These are phyloP conservation scores for Limenitis camilla DNA, from an alignment of 2,888 invertebrate species.

Conservation along the genomic window DNA sequence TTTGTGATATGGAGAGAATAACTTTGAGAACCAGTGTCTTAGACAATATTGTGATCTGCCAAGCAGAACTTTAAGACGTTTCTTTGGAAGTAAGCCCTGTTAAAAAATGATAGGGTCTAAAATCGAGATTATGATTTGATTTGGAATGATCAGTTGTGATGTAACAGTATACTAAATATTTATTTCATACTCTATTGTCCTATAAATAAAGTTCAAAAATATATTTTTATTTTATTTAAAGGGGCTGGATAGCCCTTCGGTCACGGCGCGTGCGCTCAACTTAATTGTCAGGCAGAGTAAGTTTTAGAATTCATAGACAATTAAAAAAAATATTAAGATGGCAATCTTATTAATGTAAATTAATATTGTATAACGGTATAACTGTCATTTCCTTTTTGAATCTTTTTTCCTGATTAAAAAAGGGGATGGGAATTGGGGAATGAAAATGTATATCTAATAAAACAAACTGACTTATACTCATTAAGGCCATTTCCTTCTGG, in stretches of 20 bases:
- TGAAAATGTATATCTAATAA: no score
- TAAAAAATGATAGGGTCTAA: neutral
- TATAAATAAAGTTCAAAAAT: neutral
- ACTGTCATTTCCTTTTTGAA: no score
- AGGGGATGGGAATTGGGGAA: no score
- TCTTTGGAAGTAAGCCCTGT: conserved; percentile 7
- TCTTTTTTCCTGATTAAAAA: no score
- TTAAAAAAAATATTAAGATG: conserved; percentile 33
- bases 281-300: conserved; percentile 57
- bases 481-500: no score
- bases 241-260: conserved; percentile 59
- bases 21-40: no score
- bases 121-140: conserved; percentile 13
- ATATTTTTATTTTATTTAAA: conserved; percentile 22
- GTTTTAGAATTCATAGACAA: conserved; percentile 35
- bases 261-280: conserved; percentile 54
- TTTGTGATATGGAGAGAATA: no score
- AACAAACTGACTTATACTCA: no score
- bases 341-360: conserved; percentile 2
- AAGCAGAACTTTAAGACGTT: conserved; percentile 42
- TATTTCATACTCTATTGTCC: neutral
- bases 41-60: conserved; percentile 42
- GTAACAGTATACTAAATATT: conserved; percentile 1
- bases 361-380: no score
- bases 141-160: conserved; percentile 14